Conservation (phyloP, 2,113 vertebrate species). For the Albula glossodonta region DNA sequence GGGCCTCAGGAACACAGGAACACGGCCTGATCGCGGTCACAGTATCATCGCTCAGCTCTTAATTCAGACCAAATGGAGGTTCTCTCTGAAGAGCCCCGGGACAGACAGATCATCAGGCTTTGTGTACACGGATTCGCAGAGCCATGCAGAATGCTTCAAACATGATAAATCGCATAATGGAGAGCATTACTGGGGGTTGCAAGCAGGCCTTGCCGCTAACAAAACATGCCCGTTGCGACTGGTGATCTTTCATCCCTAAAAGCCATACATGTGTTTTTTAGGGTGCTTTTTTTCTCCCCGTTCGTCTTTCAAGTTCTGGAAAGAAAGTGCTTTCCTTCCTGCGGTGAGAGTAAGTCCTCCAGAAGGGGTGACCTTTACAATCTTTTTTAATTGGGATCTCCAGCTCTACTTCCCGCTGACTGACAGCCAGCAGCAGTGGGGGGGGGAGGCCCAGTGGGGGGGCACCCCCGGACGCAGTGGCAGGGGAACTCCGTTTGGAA, state of each 20-base stretch:
- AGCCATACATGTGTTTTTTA: background rate
- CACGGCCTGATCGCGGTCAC: background rate
- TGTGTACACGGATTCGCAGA: background rate
- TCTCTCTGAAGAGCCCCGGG: background rate
- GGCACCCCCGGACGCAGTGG: background rate
- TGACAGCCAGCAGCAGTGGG: background rate
- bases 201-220: background rate
- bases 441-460: background rate
- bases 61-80: background rate
- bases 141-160: background rate
- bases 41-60: background rate
- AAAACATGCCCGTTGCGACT: background rate
- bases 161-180: background rate
- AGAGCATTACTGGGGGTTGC: background rate
- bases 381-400: conserved; percentile 12
- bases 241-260: background rate
- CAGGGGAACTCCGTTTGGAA: background rate
- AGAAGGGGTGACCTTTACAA: background rate
- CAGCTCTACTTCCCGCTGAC: background rate
- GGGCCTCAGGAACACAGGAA: background rate
- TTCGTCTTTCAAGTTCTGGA: background rate
- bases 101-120: background rate
- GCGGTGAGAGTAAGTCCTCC: background rate
- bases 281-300: background rate
- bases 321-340: background rate